Evolutionary conservation across 1,140 invertebrate species (phyloP).

Genomic region (Maconellicoccus hirsutus): DNA sequence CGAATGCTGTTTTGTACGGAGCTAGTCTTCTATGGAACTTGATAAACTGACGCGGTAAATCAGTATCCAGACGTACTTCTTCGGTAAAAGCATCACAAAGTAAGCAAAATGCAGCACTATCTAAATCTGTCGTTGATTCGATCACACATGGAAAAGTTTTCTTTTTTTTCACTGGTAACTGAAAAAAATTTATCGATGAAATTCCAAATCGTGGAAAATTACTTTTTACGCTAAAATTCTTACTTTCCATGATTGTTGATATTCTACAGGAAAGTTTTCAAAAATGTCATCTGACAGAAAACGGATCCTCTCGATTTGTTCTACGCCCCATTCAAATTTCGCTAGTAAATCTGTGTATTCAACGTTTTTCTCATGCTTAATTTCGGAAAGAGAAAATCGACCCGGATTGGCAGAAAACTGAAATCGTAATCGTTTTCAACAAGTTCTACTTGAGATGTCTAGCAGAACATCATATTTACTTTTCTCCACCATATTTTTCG

Average conservation of each 20-base stretch:
- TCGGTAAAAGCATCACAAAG: constrained; percentile 48
- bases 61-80: constrained; percentile 31
- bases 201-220: not conserved
- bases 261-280: constrained; percentile 25
- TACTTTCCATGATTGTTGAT: constrained; percentile 36
- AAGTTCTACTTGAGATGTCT: constrained; percentile 32
- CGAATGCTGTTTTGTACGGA: constrained; percentile 58
- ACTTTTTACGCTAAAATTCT: constrained; percentile 24
- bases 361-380: constrained; percentile 34
- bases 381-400: constrained; percentile 44
- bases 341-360: constrained; percentile 41
- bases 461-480: constrained; percentile 38
- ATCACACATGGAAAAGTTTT: constrained; percentile 36
- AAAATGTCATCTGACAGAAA: constrained; percentile 27
- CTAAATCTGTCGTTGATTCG: constrained; percentile 42
- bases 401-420: constrained; percentile 54
- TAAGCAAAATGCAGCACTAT: constrained; percentile 45
- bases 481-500: constrained; percentile 71
- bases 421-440: too few species aligned
- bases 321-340: constrained; percentile 37
- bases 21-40: constrained; percentile 55
- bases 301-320: constrained; percentile 35
- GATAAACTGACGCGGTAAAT: constrained; percentile 35
- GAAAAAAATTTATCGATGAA: constrained; percentile 16
- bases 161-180: constrained; percentile 38